Evolutionary conservation across 2,797 vertebrate species (phyloP).

Genomic region (Typhlichthys subterraneus): DNA sequence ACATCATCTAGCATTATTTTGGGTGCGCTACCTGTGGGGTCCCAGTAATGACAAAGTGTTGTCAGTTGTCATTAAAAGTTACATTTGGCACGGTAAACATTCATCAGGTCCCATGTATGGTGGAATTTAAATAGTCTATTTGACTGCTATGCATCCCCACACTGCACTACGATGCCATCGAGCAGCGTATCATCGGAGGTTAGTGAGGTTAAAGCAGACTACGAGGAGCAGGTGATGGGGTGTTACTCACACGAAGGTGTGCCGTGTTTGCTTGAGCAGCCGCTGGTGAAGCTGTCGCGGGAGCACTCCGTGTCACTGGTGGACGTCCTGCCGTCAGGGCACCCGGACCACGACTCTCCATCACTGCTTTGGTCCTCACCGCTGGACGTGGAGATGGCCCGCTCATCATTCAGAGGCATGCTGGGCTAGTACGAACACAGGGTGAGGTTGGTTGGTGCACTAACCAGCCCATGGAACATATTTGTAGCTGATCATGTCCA

Average conservation of each 20-base stretch:
- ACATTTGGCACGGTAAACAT: too few species aligned
- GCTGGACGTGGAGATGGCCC: slow-evolving; percentile 69
- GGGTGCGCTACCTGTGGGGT: slow-evolving; percentile 86
- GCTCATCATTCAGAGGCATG: slow-evolving; percentile 88
- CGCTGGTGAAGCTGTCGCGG: slow-evolving; percentile 88
- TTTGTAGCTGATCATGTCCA: slow-evolving; percentile 66
- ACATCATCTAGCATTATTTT: slow-evolving; percentile 88
- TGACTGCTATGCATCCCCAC: too few species aligned
- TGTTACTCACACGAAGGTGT: slow-evolving; percentile 87
- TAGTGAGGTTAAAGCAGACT: too few species aligned
- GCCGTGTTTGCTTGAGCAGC: slow-evolving; percentile 89
- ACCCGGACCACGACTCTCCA: slow-evolving; percentile 81
- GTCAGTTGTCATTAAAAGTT: too few species aligned
- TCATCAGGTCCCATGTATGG: too few species aligned
- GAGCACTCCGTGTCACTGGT: slow-evolving; percentile 85
- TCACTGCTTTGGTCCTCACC: slow-evolving; percentile 86
- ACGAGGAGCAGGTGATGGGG: background rate
- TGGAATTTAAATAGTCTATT: too few species aligned
- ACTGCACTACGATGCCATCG: background rate
- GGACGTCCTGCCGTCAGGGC: slow-evolving; percentile 83
- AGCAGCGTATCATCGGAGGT: background rate
- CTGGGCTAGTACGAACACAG: slow-evolving; percentile 50
- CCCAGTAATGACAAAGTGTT: slow-evolving; percentile 14
- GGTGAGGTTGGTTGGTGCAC: slow-evolving; percentile 24
- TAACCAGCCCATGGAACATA: background rate